Evolutionary conservation across 2,113 vertebrate genomes (phyloP).

Genomic region (Mugil cephalus): DNA sequence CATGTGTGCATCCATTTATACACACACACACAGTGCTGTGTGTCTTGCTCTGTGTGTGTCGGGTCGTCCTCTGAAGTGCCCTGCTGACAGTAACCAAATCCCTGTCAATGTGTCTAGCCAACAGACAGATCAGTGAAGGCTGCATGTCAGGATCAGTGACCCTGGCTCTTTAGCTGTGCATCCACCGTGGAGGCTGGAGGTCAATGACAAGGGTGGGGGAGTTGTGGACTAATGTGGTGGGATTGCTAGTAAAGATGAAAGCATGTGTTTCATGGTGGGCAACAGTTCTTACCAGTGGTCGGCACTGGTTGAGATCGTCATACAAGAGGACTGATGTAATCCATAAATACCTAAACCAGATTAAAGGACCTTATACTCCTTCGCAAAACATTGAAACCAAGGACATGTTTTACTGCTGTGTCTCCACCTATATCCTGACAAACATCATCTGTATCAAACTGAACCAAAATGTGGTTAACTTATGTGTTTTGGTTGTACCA

Average conservation of each 20-base stretch:
- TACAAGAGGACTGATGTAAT: background rate
- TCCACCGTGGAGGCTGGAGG: conserved; percentile 89
- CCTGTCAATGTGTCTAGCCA: conserved; percentile 80
- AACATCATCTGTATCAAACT: conserved; percentile 10
- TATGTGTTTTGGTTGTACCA: conserved; percentile 24
- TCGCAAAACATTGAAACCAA: background rate
- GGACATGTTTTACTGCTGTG: background rate
- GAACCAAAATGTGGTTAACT: conserved; percentile 29
- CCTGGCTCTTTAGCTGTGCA: conserved; percentile 86
- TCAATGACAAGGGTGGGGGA: conserved; percentile 70
- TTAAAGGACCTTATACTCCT: background rate
- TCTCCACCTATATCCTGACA: background rate
- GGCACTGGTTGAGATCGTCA: background rate
- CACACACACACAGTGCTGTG: conserved; percentile 23
- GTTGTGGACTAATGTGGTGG: conserved; percentile 43
- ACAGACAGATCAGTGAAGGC: conserved; percentile 89
- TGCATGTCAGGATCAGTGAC: conserved; percentile 89
- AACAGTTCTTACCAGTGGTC: background rate
- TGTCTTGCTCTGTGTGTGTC: conserved; percentile 7
- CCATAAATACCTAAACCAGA: background rate
- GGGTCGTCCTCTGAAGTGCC: conserved; percentile 81
- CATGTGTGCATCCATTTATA: conserved; percentile 18
- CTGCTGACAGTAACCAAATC: conserved; percentile 91
- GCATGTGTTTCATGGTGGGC: conserved; percentile 10
- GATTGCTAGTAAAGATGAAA: conserved; percentile 48